phyloP scores from a whole-genome alignment of 2,888 invertebrate species.

The Chalcis sispes region DNA sequence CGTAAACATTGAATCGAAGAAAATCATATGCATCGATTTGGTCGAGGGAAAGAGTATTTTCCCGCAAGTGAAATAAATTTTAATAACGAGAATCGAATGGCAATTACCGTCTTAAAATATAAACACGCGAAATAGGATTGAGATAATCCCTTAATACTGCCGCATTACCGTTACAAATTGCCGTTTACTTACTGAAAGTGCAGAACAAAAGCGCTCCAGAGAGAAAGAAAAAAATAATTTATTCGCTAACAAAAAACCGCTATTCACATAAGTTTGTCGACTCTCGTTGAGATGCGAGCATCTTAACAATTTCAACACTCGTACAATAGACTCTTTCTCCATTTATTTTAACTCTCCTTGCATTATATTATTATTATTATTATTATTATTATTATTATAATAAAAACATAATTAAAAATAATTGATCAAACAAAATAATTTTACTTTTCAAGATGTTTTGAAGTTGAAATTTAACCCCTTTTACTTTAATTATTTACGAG shows the following conservation, averaged over 20 bases:
- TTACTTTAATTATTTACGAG: too few relatives aligned
- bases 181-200: background rate
- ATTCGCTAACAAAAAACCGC: constrained; percentile 37
- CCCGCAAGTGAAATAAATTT: background rate
- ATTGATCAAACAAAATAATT: too few relatives aligned
- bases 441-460: too few relatives aligned
- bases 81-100: constrained; percentile 43
- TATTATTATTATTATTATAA: background rate
- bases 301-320: background rate
- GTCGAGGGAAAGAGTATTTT: too few relatives aligned
- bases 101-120: constrained; percentile 45
- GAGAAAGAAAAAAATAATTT: constrained; percentile 11
- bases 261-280: constrained; percentile 20
- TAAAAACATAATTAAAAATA: background rate
- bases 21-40: too few relatives aligned
- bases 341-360: constrained; percentile 13
- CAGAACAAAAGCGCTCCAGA: constrained; percentile 26
- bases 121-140: constrained; percentile 23
- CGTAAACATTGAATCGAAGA: too few relatives aligned
- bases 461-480: too few relatives aligned
- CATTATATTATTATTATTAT: background rate
- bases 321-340: background rate
- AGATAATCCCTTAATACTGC: constrained; percentile 43
- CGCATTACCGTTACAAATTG: constrained; percentile 46
- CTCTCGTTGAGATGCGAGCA: background rate